Evolutionary conservation across 2,888 invertebrate genomes (phyloP).

Genomic region (Merodon equestris): DNA sequence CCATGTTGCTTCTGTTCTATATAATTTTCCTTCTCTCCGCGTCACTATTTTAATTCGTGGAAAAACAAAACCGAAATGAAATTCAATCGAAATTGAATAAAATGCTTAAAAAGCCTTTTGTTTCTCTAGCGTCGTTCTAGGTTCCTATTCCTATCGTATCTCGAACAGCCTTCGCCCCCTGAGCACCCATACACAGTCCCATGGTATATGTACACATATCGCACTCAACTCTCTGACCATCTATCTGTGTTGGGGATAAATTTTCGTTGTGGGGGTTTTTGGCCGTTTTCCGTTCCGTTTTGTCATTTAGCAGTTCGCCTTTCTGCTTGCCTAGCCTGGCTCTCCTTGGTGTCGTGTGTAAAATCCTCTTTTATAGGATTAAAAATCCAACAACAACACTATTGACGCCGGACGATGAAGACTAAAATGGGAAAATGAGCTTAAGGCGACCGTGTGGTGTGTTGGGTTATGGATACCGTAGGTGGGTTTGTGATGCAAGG

Average conservation of each 20-base stretch:
- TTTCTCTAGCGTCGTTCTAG: slow-evolving; percentile 56
- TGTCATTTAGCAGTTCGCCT: slow-evolving; percentile 19
- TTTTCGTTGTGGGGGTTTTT: slow-evolving; percentile 36
- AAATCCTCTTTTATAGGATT: slow-evolving; percentile 69
- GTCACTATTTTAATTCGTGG: no score
- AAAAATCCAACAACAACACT: slow-evolving; percentile 53
- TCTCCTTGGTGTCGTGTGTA: slow-evolving; percentile 69
- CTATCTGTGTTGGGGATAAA: slow-evolving; percentile 52
- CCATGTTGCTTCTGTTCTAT: slow-evolving; percentile 58
- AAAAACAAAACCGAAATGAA: no score
- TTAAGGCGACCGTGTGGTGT: slow-evolving; percentile 51
- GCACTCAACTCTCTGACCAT: slow-evolving; percentile 23
- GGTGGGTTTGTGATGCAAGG: no score
- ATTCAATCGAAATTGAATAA: slow-evolving; percentile 8
- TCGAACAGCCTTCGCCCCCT: background rate
- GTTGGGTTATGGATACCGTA: no score
- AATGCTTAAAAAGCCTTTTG: slow-evolving; percentile 34
- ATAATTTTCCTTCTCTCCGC: slow-evolving; percentile 20
- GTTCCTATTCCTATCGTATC: slow-evolving; percentile 29
- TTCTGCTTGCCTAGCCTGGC: slow-evolving; percentile 32
- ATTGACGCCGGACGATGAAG: no score
- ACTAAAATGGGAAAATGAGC: slow-evolving; percentile 49
- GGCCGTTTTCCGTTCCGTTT: no score
- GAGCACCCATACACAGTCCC: slow-evolving; percentile 12
- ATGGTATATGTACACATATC: slow-evolving; percentile 17